phyloP scores from a whole-genome alignment of 2,888 invertebrate genomes.

The Apodemia hepburni region DNA sequence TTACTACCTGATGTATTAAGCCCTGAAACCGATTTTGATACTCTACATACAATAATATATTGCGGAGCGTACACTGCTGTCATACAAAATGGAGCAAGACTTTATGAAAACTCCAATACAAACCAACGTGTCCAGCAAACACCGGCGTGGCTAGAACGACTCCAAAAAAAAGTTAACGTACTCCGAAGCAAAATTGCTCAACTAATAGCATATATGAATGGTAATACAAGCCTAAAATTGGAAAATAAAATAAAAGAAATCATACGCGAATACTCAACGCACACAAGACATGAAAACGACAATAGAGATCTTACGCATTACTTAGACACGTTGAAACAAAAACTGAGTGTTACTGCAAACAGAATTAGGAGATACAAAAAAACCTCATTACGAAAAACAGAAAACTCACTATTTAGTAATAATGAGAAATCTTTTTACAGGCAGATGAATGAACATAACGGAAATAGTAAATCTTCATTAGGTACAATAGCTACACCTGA shows the following conservation, averaged over 20 bases:
- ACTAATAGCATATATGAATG: slow-evolving; percentile 21
- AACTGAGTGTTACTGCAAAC: too few species aligned
- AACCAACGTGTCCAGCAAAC: not conserved
- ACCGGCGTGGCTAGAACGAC: slow-evolving; percentile 24
- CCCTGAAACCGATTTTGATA: slow-evolving; percentile 16
- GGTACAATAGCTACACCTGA: not conserved
- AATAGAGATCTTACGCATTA: too few species aligned
- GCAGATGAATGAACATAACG: not conserved
- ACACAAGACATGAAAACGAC: too few species aligned
- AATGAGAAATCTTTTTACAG: too few species aligned
- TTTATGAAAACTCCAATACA: not conserved
- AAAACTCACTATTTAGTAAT: not conserved
- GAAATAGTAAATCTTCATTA: too few species aligned
- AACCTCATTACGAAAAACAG: not conserved
- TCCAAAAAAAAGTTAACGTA: slow-evolving; percentile 22
- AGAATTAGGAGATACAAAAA: too few species aligned
- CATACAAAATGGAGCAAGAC: slow-evolving; percentile 15
- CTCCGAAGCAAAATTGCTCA: slow-evolving; percentile 23
- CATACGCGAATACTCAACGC: not conserved
- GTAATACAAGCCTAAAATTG: not conserved
- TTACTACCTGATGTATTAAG: slow-evolving; percentile 16
- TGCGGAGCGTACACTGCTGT: slow-evolving; percentile 19
- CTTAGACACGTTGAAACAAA: too few species aligned
- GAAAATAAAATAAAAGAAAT: not conserved
- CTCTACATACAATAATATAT: slow-evolving; percentile 21